phyloP scores from a whole-genome alignment of 2,797 vertebrate species.

The Gymnothorax javanicus region DNA sequence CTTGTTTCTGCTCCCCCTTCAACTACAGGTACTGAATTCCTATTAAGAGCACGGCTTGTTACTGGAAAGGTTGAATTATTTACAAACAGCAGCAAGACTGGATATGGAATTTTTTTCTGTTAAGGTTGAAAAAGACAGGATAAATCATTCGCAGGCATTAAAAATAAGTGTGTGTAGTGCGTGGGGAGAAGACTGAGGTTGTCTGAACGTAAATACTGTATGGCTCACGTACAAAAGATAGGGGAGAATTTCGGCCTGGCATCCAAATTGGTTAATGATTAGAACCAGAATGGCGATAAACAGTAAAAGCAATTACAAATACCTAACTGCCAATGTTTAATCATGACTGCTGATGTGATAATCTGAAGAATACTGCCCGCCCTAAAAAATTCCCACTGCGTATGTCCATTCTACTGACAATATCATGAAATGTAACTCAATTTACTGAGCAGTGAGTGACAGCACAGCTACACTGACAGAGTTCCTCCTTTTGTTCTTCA shows the following conservation, averaged over 20 bases:
- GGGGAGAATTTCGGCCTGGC: not conserved
- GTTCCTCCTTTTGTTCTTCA: not conserved
- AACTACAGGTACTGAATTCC: constrained; percentile 76
- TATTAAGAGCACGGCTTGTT: constrained; percentile 77
- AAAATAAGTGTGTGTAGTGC: constrained; percentile 13
- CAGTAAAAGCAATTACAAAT: not conserved
- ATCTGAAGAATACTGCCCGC: not conserved
- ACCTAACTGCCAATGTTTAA: not conserved
- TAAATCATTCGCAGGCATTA: constrained; percentile 61
- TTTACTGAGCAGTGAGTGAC: not conserved
- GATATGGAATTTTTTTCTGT: constrained; percentile 37
- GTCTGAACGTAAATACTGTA: not conserved
- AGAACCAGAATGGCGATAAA: not conserved
- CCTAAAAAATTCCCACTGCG: not conserved
- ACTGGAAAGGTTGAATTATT: constrained; percentile 80
- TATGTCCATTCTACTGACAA: not conserved
- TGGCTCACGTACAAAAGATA: not conserved
- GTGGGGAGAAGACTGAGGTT: not conserved
- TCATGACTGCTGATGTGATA: not conserved
- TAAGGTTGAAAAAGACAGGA: constrained; percentile 56
- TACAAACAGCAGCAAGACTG: constrained; percentile 66
- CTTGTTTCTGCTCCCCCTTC: constrained; percentile 69
- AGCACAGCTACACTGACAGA: not conserved
- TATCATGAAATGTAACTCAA: not conserved
- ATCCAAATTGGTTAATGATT: not conserved